Evolutionary conservation across 2,888 invertebrate genomes (phyloP).

Genomic region (Lycocerus yunnanus): DNA sequence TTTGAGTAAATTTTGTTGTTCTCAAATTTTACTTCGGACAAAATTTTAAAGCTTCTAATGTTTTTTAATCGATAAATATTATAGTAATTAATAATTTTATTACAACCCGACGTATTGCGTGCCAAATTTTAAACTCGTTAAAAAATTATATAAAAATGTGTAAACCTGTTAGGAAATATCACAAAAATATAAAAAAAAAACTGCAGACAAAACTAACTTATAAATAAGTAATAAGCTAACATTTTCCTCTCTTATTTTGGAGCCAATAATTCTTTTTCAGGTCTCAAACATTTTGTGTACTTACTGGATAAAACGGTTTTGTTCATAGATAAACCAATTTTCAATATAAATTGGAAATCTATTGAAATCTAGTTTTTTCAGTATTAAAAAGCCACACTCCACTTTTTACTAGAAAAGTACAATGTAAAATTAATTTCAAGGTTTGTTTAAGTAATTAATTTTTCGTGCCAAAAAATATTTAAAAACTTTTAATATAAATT

Average conservation of each 20-base stretch:
- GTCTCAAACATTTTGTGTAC: background rate
- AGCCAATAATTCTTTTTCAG: background rate
- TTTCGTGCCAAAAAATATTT: background rate
- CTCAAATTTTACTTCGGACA: background rate
- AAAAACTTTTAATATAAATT: background rate
- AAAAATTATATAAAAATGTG: background rate
- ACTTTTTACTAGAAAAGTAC: background rate
- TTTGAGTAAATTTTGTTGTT: background rate
- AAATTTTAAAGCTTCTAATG: background rate
- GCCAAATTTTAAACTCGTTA: background rate
- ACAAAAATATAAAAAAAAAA: background rate
- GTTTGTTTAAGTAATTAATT: background rate
- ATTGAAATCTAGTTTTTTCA: background rate
- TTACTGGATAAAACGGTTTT: background rate
- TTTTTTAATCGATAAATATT: background rate
- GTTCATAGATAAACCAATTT: background rate
- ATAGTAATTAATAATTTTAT: background rate
- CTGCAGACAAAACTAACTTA: background rate
- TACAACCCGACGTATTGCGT: background rate
- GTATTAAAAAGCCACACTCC: background rate
- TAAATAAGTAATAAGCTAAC: background rate
- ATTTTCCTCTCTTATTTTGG: background rate
- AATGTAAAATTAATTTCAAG: background rate
- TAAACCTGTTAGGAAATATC: background rate
- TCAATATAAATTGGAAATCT: background rate